These are phyloP conservation scores for Equus przewalskii DNA, from an alignment of 2,113 vertebrate genomes.

Conservation along the genomic window DNA sequence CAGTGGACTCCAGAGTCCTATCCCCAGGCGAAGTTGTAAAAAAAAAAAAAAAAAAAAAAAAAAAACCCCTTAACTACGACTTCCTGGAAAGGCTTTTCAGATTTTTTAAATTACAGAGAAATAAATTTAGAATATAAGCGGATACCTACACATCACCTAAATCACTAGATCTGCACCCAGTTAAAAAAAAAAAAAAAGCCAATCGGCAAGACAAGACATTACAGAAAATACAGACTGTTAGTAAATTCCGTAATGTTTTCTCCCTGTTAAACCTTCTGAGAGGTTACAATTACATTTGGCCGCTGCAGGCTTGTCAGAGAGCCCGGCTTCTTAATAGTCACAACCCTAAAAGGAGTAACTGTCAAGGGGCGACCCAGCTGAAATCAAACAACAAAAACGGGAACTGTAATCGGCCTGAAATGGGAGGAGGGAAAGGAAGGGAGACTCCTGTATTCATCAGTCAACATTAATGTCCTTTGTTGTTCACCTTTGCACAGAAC, in stretches of 20 bases:
- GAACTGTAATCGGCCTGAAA: conserved; percentile 60
- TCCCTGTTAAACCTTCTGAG: conserved; percentile 61
- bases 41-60: neutral
- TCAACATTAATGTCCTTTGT: conserved; percentile 87
- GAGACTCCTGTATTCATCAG: conserved; percentile 77
- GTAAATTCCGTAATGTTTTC: conserved; percentile 58
- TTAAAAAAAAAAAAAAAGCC: conserved; percentile 44
- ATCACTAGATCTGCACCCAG: neutral
- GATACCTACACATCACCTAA: neutral
- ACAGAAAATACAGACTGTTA: conserved; percentile 50
- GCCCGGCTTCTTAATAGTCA: conserved; percentile 50
- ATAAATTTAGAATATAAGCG: conserved; percentile 32
- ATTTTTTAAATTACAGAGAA: conserved; percentile 65
- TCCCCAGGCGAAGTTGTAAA: neutral
- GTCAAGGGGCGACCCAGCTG: conserved; percentile 70
- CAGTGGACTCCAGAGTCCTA: conserved; percentile 48
- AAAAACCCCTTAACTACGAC: neutral
- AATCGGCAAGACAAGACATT: neutral
- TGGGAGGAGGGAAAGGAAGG: conserved; percentile 66
- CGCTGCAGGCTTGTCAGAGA: conserved; percentile 48
- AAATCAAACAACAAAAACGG: conserved; percentile 78
- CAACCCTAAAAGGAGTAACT: conserved; percentile 71
- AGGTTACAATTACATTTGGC: conserved; percentile 62
- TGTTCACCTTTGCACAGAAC: conserved; percentile 83
- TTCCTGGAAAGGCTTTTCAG: conserved; percentile 52